Evolutionary conservation across 2,113 vertebrate species (phyloP), one percentile per base, ranked within the genome.

Genomic region (Paedocypris sp.): DNA sequence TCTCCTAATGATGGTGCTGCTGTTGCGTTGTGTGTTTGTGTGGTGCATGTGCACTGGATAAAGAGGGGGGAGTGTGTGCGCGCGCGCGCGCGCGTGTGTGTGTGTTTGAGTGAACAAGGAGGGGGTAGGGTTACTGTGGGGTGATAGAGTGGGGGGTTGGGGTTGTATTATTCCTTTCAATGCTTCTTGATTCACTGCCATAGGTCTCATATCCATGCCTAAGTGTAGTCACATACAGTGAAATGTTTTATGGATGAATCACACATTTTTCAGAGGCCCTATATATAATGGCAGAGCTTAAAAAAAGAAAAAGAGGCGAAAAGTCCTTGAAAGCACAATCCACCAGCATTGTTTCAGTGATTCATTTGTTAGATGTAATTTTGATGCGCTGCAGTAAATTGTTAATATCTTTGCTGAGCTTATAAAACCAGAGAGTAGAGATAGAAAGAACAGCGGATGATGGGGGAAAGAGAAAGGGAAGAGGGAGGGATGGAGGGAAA

Each of bases 151-250:
- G 68, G 66, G 77, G n/a, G 72, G 77, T 81, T 77, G 82, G 82
- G 82, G 81, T 69, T 82, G 76, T 77, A 80, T 76, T 83, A 79
- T 64, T 69, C 47, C 71, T 79, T 70, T 74, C 74, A 74, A 16
- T 76, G 76, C 78, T 76, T 80, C 74, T 76, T 81, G 78, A 84
- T 83, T 81, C 76, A 77, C 70, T 65, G 76, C 71, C 78, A 75
- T 75, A 74, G 70, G 79, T 73, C 77, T 83, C 73, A 73, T 80
- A 73, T 68, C 31, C 38, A 39, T 22, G 38, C 35, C 45, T 63
- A 31, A 68, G 38, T 41, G 66, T 35, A 57, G 59, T 51, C 36
- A 35, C 42, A 60, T 36, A 62, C 56, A 47, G 18, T 36, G 9
- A 46, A 23, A 33, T 45, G 38, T 52, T 62, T 49, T 41, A 45